A percentile compares a stretch with the other conserved stretches of the same genome.
phyloP scores from a whole-genome alignment of 2,113 vertebrate genomes.

The Bos taurus region DNA sequence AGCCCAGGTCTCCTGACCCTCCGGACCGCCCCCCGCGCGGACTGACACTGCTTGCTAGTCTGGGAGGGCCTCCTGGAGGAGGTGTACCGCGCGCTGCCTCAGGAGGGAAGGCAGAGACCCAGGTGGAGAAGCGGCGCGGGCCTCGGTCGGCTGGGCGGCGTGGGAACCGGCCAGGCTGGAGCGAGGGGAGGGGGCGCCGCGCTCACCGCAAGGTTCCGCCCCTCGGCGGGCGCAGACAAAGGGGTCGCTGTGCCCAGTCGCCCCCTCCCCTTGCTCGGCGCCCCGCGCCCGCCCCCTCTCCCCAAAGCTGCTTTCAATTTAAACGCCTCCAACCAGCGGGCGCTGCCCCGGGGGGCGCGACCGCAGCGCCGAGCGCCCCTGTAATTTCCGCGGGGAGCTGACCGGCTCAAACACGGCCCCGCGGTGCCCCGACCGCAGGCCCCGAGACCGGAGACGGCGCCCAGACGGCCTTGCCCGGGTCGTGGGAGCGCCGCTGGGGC shows the following conservation, averaged over 20 bases:
- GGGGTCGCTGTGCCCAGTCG: slow-evolving; percentile 62
- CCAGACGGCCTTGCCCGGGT: slow-evolving; percentile 69
- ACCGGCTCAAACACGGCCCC: slow-evolving; percentile 74
- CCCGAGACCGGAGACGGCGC: slow-evolving; percentile 73
- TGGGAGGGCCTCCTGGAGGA: neutral
- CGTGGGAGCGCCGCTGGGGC: slow-evolving; percentile 61
- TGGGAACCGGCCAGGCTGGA: slow-evolving; percentile 26
- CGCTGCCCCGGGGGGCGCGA: slow-evolving; percentile 71
- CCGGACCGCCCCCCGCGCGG: neutral
- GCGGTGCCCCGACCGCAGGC: slow-evolving; percentile 73
- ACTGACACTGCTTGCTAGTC: neutral
- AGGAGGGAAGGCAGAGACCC: neutral
- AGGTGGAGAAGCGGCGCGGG: neutral
- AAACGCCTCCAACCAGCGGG: slow-evolving; percentile 74
- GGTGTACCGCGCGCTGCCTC: neutral
- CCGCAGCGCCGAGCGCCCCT: slow-evolving; percentile 73
- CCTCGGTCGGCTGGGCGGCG: neutral
- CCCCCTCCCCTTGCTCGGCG: slow-evolving; percentile 45
- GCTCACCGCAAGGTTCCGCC: slow-evolving; percentile 55
- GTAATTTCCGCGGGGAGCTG: slow-evolving; percentile 76
- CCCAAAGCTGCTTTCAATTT: slow-evolving; percentile 78
- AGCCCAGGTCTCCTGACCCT: neutral
- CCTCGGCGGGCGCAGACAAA: slow-evolving; percentile 57
- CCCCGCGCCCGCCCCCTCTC: slow-evolving; percentile 51
- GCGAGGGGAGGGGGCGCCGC: slow-evolving; percentile 36